Conservation (phyloP, 1,140 invertebrate species). For the Sinonovacula constricta region DNA sequence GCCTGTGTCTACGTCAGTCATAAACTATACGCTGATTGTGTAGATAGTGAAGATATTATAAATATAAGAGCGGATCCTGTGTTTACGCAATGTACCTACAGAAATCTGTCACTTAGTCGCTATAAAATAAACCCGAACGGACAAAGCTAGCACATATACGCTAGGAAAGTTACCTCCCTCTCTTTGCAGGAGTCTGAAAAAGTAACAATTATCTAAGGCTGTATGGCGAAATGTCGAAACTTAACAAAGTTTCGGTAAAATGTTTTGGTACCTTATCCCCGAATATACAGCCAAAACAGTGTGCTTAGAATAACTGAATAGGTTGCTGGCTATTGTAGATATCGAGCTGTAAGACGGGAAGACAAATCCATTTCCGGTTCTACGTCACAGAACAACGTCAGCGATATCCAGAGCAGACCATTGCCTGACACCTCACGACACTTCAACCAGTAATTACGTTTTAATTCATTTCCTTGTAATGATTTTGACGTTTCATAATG, state of each 20-base stretch:
- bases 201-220: background rate
- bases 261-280: background rate
- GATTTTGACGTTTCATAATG: background rate
- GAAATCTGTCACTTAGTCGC: no score
- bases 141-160: no score
- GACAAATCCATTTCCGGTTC: slow-evolving; percentile 22
- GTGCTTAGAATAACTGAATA: background rate
- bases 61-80: no score
- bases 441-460: background rate
- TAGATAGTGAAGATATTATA: no score
- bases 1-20: no score
- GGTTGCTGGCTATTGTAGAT: no score
- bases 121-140: no score
- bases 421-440: slow-evolving; percentile 13
- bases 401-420: slow-evolving; percentile 43
- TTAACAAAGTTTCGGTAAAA: background rate
- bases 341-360: no score
- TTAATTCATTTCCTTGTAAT: background rate
- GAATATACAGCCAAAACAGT: background rate
- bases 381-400: slow-evolving; percentile 30
- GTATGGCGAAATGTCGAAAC: background rate
- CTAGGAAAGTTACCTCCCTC: no score
- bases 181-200: no score
- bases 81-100: no score
- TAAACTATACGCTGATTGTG: no score